These are phyloP conservation scores for Girardinichthys multiradiatus DNA, from an alignment of 2,113 vertebrate genomes.

Conservation along the genomic window DNA sequence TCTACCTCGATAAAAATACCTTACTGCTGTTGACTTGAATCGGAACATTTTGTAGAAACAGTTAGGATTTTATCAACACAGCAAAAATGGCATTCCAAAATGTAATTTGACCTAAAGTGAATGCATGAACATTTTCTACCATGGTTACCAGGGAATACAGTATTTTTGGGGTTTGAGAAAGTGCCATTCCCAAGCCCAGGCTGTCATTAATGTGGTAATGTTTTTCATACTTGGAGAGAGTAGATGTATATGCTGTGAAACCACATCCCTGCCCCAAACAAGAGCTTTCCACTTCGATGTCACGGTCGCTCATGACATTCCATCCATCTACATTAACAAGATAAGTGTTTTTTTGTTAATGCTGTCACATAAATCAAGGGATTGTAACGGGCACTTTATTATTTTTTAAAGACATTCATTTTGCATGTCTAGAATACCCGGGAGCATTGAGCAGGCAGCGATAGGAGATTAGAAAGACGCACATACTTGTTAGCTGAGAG, in stretches of 20 bases:
- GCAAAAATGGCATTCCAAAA: constrained; percentile 43
- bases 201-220: constrained; percentile 71
- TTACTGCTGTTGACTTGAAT: constrained; percentile 55
- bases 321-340: constrained; percentile 27
- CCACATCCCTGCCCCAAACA: constrained; percentile 62
- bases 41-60: not conserved
- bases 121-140: constrained; percentile 52
- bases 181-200: constrained; percentile 45
- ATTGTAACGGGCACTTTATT: constrained; percentile 20
- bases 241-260: constrained; percentile 59
- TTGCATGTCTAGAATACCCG: not conserved
- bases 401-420: constrained; percentile 15
- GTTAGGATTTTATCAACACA: not conserved
- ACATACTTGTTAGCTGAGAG: constrained; percentile 15
- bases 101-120: constrained; percentile 50
- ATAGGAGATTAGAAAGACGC: constrained; percentile 4
- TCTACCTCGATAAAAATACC: constrained; percentile 62
- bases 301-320: constrained; percentile 63
- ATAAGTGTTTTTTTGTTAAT: constrained; percentile 21
- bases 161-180: constrained; percentile 64
- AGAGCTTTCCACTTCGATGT: constrained; percentile 44
- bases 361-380: constrained; percentile 24
- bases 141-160: constrained; percentile 56
- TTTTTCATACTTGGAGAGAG: constrained; percentile 68
- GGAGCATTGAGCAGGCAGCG: not conserved